phyloP scores from a whole-genome alignment of 1,140 invertebrate genomes.

The Bombus huntii region DNA sequence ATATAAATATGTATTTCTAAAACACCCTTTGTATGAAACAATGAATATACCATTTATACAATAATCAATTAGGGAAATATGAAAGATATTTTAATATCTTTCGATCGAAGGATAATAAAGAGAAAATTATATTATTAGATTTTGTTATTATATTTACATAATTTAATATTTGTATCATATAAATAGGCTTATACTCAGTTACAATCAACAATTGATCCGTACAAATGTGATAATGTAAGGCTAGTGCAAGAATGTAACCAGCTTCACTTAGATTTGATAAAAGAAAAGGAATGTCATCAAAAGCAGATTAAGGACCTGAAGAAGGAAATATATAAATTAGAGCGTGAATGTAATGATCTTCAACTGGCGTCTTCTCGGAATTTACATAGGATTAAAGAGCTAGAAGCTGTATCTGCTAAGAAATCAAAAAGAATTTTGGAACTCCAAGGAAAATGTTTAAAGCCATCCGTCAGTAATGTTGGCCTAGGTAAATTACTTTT shows the following conservation, averaged over 20 bases:
- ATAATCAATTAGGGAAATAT: neutral
- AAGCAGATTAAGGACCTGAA: constrained; percentile 85
- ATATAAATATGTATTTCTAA: neutral
- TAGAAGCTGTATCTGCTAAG: constrained; percentile 84
- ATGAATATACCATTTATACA: neutral
- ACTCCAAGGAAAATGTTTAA: constrained; percentile 84
- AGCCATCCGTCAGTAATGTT: constrained; percentile 79
- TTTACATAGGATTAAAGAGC: constrained; percentile 82
- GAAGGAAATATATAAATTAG: constrained; percentile 83
- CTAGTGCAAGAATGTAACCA: constrained; percentile 88
- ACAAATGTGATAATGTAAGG: constrained; percentile 88
- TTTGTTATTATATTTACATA: neutral
- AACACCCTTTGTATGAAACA: constrained; percentile 27
- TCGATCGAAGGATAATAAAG: neutral
- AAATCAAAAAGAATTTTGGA: constrained; percentile 84
- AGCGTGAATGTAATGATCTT: constrained; percentile 85
- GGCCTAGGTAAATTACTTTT: constrained; percentile 71
- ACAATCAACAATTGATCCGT: constrained; percentile 86
- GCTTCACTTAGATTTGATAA: constrained; percentile 86
- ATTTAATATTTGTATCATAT: neutral
- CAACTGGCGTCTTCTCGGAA: constrained; percentile 84
- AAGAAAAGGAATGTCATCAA: constrained; percentile 86
- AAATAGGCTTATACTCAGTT: constrained; percentile 84
- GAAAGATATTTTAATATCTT: neutral
- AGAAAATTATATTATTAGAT: neutral